Conservation (phyloP, 2,888 invertebrate species). For the Agriopis aurantiaria region DNA sequence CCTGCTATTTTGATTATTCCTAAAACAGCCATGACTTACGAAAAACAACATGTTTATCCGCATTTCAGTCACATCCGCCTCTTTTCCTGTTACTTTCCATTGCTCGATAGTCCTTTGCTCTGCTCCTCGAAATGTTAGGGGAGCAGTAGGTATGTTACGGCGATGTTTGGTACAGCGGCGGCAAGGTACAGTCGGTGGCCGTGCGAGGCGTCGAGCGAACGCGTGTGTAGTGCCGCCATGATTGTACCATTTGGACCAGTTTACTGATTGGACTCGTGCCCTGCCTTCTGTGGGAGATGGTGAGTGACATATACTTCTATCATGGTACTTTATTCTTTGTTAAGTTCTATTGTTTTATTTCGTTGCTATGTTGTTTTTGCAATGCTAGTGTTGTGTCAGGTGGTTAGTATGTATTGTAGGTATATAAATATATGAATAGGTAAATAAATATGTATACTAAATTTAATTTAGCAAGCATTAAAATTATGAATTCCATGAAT, state of each 20-base stretch:
- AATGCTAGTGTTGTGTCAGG: conserved; percentile 3
- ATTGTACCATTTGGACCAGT: conserved; percentile 69
- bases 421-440: background rate
- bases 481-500: background rate
- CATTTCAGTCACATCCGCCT: conserved; percentile 16
- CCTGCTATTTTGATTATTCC: background rate
- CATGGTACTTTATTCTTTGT: background rate
- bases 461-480: too few species aligned
- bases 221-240: conserved; percentile 69
- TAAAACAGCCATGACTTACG: background rate
- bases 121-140: conserved; percentile 22
- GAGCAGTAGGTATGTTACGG: background rate
- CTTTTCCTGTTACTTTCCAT: conserved; percentile 34
- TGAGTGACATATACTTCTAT: conserved; percentile 33
- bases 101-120: conserved; percentile 29
- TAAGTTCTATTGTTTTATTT: conserved; percentile 1
- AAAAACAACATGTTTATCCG: conserved; percentile 11
- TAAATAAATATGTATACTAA: background rate
- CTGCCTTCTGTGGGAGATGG: conserved; percentile 44
- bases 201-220: conserved; percentile 60
- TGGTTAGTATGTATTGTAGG: conserved; percentile 5
- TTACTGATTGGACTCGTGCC: conserved; percentile 55
- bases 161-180: conserved; percentile 18
- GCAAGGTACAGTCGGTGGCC: conserved; percentile 63
- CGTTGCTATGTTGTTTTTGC: background rate